Evolutionary conservation across 2,797 vertebrate genomes (phyloP).

Genomic region (Characodon lateralis): DNA sequence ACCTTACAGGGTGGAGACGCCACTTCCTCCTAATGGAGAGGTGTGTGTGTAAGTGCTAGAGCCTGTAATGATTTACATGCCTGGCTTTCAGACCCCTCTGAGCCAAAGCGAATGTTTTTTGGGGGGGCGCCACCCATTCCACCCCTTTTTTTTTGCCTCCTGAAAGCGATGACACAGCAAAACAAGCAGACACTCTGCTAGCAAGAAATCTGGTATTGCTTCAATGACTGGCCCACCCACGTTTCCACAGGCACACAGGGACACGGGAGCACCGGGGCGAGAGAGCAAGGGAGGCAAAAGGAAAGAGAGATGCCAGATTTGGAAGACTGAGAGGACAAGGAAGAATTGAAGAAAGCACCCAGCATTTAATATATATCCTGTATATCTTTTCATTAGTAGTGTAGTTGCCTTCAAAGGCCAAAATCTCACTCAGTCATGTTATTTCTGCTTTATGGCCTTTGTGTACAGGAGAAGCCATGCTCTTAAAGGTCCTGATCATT

Average conservation of each 20-base stretch:
- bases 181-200: slow-evolving; percentile 72
- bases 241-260: slow-evolving; percentile 30
- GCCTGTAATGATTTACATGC: slow-evolving; percentile 56
- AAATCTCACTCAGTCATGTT: slow-evolving; percentile 15
- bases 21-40: slow-evolving; percentile 65
- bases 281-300: slow-evolving; percentile 7
- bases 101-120: slow-evolving; percentile 25
- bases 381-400: slow-evolving; percentile 23
- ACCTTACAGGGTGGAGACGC: slow-evolving; percentile 70
- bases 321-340: slow-evolving; percentile 15
- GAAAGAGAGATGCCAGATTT: slow-evolving; percentile 13
- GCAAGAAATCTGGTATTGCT: slow-evolving; percentile 76
- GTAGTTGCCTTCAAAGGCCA: neutral
- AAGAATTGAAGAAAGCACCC: slow-evolving; percentile 32
- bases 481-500: slow-evolving; percentile 43
- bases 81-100: slow-evolving; percentile 8
- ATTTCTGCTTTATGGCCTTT: slow-evolving; percentile 14
- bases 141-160: neutral
- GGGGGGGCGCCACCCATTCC: neutral
- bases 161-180: slow-evolving; percentile 75
- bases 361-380: neutral
- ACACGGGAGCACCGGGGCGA: slow-evolving; percentile 9
- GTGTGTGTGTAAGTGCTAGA: slow-evolving; percentile 34
- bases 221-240: slow-evolving; percentile 74
- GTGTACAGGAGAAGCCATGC: slow-evolving; percentile 10